Percentiles rank a stretch among this genome's conserved stretches.
Evolutionary conservation across 2,888 invertebrate genomes (phyloP).

Genomic region (Ichneumon xanthorius): DNA sequence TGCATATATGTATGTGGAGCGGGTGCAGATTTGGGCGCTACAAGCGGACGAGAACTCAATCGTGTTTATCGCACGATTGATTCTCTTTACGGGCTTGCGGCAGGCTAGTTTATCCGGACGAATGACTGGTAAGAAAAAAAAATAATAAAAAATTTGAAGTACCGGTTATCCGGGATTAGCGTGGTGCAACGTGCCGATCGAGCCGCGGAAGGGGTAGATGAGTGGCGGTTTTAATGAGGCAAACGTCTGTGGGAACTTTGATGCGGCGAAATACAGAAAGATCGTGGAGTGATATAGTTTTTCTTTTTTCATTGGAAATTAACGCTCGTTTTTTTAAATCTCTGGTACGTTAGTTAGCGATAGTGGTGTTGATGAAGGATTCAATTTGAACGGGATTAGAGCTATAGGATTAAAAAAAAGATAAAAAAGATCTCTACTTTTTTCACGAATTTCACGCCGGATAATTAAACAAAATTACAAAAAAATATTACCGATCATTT

Average conservation of each 20-base stretch:
- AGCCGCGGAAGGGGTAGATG: too few relatives aligned
- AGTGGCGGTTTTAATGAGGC: neutral
- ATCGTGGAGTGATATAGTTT: neutral
- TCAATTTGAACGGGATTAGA: neutral
- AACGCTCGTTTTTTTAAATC: neutral
- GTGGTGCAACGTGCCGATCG: neutral
- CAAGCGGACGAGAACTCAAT: constrained; percentile 43
- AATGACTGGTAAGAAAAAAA: neutral
- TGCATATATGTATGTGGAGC: neutral
- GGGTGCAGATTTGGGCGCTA: constrained; percentile 20
- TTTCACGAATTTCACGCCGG: too few relatives aligned
- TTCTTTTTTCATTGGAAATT: neutral
- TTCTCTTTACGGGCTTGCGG: constrained; percentile 46
- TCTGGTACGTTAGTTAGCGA: neutral
- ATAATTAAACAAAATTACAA: too few relatives aligned
- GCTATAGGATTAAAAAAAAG: too few relatives aligned
- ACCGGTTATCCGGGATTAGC: neutral
- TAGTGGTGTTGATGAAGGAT: neutral
- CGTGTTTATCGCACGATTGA: constrained; percentile 55
- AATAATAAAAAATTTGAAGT: neutral
- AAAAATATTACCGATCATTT: too few relatives aligned
- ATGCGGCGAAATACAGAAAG: neutral
- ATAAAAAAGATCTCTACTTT: too few relatives aligned
- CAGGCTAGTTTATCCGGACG: constrained; percentile 2
- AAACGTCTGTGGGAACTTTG: neutral